Conservation (phyloP, 2,797 vertebrate species). For the Merluccius polli region DNA sequence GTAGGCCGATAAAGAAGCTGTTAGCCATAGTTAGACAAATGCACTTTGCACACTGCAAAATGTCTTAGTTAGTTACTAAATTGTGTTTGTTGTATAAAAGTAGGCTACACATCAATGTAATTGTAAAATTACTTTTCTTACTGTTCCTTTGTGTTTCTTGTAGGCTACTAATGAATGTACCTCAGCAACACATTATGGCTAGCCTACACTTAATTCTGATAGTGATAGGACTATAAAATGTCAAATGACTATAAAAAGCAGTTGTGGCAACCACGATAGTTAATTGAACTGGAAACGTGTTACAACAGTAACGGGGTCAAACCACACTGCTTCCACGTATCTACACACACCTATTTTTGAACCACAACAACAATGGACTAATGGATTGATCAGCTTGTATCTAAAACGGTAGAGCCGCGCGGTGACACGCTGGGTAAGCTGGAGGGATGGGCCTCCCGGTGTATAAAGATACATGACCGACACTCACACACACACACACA, state of each 20-base stretch:
- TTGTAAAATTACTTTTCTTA: neutral
- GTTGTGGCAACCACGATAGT: neutral
- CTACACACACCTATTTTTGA: slow-evolving; percentile 30
- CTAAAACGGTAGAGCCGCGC: slow-evolving; percentile 9
- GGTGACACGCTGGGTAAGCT: slow-evolving; percentile 11
- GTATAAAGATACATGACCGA: slow-evolving; percentile 16
- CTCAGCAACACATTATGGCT: neutral
- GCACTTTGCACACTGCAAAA: too few relatives aligned
- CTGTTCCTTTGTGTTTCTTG: neutral
- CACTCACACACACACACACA: neutral
- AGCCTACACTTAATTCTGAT: neutral
- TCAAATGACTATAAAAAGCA: neutral
- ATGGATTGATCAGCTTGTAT: slow-evolving; percentile 39
- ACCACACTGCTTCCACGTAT: neutral
- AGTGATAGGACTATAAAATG: neutral
- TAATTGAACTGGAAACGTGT: neutral
- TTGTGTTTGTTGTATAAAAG: neutral
- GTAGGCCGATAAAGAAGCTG: neutral
- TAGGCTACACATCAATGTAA: neutral
- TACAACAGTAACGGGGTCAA: neutral
- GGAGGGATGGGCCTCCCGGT: slow-evolving; percentile 16
- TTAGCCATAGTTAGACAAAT: neutral
- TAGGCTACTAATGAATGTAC: neutral
- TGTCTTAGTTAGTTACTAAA: neutral
- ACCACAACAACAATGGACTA: slow-evolving; percentile 26